Base-by-base conservation (phyloP, 2,888 invertebrate genomes). In the Perdita meconis region DNA sequence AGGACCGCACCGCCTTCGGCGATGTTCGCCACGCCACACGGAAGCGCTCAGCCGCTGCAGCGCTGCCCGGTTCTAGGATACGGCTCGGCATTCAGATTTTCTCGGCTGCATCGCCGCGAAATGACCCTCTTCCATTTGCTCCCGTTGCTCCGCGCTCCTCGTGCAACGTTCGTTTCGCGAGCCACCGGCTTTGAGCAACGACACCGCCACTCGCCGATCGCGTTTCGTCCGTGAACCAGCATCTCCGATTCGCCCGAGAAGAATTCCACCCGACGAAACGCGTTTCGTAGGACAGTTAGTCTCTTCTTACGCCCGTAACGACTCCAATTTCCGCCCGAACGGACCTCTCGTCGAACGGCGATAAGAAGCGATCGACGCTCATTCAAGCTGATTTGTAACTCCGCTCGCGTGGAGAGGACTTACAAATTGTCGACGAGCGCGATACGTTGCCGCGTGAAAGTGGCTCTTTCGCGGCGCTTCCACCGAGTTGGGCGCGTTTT, bases 1-100 rank as follows among this genome's bases (percentile, higher is more conserved):
- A 60, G 51, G 78, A 57, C 57, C 59, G 63, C 53, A 59, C 72
- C 65, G 84, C 84, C 77, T 50, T 53, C 51, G 73, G 83, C 83
- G 71, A 80, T 80, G 51, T 55, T 72, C 63, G 56, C 47, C 66
- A 19, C 42, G 78, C 63, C 68, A 77, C 75, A 81, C 81, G 81
- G 84, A 84, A 84, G 83, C 84, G 55, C 40, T 47, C 50, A 16
- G 36, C 73, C 71, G 34, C 65, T 61, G 71, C 59, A 30, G 70
- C 71, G 34, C 65, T 61, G 71, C 59, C 66, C 38, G 57, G 47
- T 67, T 55, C 78, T 72, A 78, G 72, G 53, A 71, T 64, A 51
- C 78, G 30, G 30, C 40, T 51, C 53, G 80, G 60, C 61, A 66
- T 80, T 78, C 78, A 74, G 79, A 74, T 78, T 66, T 53, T 22